Percentiles rank a stretch among this genome's conserved stretches.
Conservation (phyloP, 2,888 invertebrate species). For the Rhamnusium bicolor region DNA sequence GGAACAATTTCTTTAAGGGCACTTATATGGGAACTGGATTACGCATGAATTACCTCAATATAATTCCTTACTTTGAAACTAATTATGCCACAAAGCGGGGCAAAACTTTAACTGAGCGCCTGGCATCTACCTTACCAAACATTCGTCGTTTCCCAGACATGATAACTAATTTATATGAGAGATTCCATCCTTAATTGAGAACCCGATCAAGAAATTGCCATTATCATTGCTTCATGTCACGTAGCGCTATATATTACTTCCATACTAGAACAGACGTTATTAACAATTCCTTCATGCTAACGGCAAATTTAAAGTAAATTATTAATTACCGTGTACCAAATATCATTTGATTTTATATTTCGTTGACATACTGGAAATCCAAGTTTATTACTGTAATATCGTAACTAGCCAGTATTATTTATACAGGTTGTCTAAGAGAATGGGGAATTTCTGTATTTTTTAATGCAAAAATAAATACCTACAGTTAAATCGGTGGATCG, state of each 20-base stretch:
- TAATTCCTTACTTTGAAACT: neutral
- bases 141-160: neutral
- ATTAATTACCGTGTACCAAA: neutral
- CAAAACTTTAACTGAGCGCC: neutral
- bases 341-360: too few relatives aligned
- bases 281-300: neutral
- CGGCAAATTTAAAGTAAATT: neutral
- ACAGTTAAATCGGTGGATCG: too few relatives aligned
- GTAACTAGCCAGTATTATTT: too few relatives aligned
- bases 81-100: neutral
- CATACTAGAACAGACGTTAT: neutral
- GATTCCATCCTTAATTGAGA: neutral
- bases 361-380: too few relatives aligned
- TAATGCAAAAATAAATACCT: too few relatives aligned
- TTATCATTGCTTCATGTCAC: neutral
- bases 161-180: constrained; percentile 1
- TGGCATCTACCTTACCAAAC: neutral
- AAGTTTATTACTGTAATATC: too few relatives aligned
- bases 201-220: neutral
- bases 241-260: neutral
- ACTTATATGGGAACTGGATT: too few relatives aligned
- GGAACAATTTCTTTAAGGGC: too few relatives aligned
- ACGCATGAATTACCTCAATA: neutral
- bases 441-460: too few relatives aligned
- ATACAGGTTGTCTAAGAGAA: too few relatives aligned